Percentiles rank a stretch among this genome's conserved stretches.
phyloP scores from a whole-genome alignment of 2,888 invertebrate species.

The Cosmorhoe ocellata region DNA sequence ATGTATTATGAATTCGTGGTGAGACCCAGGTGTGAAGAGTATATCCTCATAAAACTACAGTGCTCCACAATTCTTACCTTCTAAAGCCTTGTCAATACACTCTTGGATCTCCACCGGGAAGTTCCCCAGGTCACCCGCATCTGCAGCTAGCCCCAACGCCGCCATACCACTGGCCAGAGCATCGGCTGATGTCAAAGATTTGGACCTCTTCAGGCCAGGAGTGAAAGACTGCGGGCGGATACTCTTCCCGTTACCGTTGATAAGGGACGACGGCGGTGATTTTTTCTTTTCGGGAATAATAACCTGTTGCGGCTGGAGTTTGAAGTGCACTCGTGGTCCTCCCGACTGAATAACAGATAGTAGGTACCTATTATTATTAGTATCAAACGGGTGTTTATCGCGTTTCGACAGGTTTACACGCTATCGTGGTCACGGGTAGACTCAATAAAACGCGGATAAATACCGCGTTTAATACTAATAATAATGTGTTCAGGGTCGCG shows the following conservation, averaged over 20 bases:
- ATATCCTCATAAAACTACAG: no score
- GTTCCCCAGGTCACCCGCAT: constrained; percentile 88
- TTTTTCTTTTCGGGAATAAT: constrained; percentile 74
- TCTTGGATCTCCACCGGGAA: constrained; percentile 89
- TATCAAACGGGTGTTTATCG: no score
- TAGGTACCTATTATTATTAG: no score
- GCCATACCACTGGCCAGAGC: constrained; percentile 86
- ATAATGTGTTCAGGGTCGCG: no score
- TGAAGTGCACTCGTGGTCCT: constrained; percentile 84
- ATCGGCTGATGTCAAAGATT: constrained; percentile 91
- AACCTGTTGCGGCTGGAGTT: constrained; percentile 72
- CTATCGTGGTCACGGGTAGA: no score
- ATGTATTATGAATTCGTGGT: no score
- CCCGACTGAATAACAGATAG: constrained; percentile 46
- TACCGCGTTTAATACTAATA: no score
- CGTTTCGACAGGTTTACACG: no score
- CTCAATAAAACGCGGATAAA: no score
- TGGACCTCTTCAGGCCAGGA: constrained; percentile 88
- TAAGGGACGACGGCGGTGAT: constrained; percentile 67
- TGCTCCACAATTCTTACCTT: constrained; percentile 84
- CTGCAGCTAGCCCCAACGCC: constrained; percentile 86
- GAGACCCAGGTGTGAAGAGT: no score
- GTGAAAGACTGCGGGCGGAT: constrained; percentile 70
- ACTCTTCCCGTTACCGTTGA: constrained; percentile 73
- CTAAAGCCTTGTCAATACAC: constrained; percentile 88